A percentile compares a stretch with the other conserved stretches of the same genome.
These are phyloP conservation scores for Peromyscus californicus DNA, from an alignment of 2,113 vertebrate genomes.

Conservation along the genomic window DNA sequence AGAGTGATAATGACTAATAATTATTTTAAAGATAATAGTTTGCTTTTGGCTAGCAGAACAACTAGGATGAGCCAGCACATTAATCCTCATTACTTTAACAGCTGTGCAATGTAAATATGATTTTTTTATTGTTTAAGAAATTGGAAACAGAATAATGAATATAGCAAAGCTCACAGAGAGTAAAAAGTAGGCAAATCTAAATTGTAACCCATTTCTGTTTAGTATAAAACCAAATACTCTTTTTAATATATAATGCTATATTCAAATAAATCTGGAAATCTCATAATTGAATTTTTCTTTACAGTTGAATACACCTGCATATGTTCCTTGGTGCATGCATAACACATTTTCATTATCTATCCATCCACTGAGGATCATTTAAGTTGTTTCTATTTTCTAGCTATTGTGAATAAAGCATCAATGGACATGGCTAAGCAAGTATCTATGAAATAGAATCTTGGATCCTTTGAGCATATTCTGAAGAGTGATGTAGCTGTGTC, in stretches of 20 bases:
- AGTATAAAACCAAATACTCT: slow-evolving; percentile 44
- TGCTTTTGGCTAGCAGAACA: slow-evolving; percentile 18
- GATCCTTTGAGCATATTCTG: not conserved
- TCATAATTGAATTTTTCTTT: not conserved
- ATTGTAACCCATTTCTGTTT: slow-evolving; percentile 72
- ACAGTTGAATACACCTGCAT: not conserved
- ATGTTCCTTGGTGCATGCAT: not conserved
- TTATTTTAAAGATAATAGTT: slow-evolving; percentile 61
- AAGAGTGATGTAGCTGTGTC: not conserved
- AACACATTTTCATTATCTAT: not conserved
- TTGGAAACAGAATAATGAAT: not conserved
- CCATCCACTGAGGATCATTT: not conserved
- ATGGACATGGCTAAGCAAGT: not conserved
- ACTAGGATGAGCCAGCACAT: slow-evolving; percentile 16
- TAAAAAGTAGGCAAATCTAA: slow-evolving; percentile 5
- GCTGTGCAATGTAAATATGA: slow-evolving; percentile 34
- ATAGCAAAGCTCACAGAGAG: not conserved
- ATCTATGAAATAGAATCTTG: not conserved
- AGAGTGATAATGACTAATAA: slow-evolving; percentile 55
- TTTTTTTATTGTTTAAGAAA: slow-evolving; percentile 13
- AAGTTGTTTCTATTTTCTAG: not conserved
- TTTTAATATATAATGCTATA: not conserved
- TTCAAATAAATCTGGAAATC: not conserved
- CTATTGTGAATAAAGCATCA: not conserved
- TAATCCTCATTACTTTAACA: slow-evolving; percentile 41